phyloP scores from a whole-genome alignment of 2,797 vertebrate genomes.

The Clarias pachynema region DNA sequence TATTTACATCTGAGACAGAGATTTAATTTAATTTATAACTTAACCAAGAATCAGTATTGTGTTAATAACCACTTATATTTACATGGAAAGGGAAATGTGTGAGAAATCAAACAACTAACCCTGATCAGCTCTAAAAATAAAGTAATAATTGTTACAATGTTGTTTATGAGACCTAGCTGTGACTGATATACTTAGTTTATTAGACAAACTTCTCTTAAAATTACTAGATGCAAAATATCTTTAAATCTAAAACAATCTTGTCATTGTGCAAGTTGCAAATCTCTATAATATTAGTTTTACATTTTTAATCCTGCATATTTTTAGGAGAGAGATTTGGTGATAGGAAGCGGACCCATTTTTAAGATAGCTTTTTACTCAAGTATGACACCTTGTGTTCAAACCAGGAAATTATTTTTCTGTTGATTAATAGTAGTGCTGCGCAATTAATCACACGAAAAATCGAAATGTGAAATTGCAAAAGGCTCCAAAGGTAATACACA shows the following conservation, averaged over 20 bases:
- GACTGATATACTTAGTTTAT: background rate
- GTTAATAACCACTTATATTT: background rate
- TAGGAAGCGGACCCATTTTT: background rate
- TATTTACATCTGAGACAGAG: no score
- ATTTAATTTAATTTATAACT: background rate
- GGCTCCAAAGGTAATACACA: no score
- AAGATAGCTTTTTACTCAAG: background rate
- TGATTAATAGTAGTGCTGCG: no score
- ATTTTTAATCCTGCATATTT: background rate
- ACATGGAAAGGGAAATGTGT: background rate
- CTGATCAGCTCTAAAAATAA: background rate
- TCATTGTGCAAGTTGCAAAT: background rate
- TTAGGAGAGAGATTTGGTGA: no score
- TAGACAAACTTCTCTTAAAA: background rate
- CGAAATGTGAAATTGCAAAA: no score
- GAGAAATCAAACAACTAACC: background rate
- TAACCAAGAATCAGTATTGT: background rate
- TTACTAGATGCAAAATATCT: background rate
- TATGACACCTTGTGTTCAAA: conserved; percentile 5
- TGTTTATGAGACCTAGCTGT: background rate
- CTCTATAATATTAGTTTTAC: background rate
- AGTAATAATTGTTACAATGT: background rate
- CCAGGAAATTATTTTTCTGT: background rate
- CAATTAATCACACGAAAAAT: no score
- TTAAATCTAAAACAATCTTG: background rate